phyloP scores from a whole-genome alignment of 2,113 vertebrate species.

The Chionodraco myersi region DNA sequence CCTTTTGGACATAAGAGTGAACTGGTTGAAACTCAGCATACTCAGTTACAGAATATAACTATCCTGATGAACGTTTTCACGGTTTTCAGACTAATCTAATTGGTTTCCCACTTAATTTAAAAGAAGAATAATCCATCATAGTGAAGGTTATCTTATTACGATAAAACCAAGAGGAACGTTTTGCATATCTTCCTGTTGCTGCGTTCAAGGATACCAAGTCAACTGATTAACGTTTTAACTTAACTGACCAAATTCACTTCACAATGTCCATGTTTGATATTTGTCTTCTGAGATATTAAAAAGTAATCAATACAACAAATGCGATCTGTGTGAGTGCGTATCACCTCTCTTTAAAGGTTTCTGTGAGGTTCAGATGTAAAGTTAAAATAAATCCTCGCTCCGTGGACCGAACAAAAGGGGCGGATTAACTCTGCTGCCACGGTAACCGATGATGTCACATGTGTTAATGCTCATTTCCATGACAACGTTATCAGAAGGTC shows the following conservation, averaged over 20 bases:
- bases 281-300: too few species aligned
- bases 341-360: background rate
- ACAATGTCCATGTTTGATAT: background rate
- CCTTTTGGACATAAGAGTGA: too few species aligned
- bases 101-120: too few species aligned
- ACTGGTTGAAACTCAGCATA: too few species aligned
- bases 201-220: background rate
- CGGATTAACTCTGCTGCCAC: slow-evolving; percentile 56
- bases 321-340: too few species aligned
- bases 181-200: background rate
- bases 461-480: slow-evolving; percentile 58
- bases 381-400: slow-evolving; percentile 24
- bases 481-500: slow-evolving; percentile 55
- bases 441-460: slow-evolving; percentile 48
- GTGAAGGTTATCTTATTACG: background rate
- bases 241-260: background rate
- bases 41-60: background rate
- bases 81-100: background rate
- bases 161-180: background rate
- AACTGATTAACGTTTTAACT: background rate
- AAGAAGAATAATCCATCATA: background rate
- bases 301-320: too few species aligned
- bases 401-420: slow-evolving; percentile 23
- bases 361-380: slow-evolving; percentile 1
- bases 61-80: background rate